Conservation (phyloP, 2,797 vertebrate species). For the Tragelaphus oryx region DNA sequence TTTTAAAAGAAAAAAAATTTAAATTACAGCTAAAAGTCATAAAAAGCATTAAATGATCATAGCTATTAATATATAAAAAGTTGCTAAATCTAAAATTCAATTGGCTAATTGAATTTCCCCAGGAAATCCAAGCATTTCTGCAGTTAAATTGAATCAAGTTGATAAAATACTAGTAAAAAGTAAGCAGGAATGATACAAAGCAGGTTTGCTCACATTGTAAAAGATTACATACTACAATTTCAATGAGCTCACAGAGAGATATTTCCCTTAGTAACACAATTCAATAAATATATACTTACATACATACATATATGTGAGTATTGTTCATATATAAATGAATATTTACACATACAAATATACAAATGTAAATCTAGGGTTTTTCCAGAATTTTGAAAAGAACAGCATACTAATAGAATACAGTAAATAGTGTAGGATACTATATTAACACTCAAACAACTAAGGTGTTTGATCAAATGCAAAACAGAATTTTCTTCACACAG, state of each 20-base stretch:
- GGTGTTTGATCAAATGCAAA: constrained; percentile 4
- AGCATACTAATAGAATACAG: neutral
- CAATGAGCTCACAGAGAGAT: neutral
- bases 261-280: neutral
- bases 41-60: neutral
- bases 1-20: constrained; percentile 6
- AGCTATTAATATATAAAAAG: neutral
- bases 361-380: neutral
- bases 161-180: constrained; percentile 26
- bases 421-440: neutral
- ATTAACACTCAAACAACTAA: neutral
- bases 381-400: neutral
- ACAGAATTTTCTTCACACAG: neutral
- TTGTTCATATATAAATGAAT: neutral
- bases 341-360: neutral
- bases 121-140: constrained; percentile 49
- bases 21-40: constrained; percentile 24
- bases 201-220: neutral
- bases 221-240: neutral
- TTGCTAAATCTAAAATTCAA: neutral
- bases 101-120: constrained; percentile 45
- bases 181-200: constrained; percentile 16
- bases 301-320: neutral
- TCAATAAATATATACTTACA: neutral
- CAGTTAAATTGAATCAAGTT: constrained; percentile 45